phyloP scores from a whole-genome alignment of 2,888 invertebrate species.

The Phyto melanocephala region DNA sequence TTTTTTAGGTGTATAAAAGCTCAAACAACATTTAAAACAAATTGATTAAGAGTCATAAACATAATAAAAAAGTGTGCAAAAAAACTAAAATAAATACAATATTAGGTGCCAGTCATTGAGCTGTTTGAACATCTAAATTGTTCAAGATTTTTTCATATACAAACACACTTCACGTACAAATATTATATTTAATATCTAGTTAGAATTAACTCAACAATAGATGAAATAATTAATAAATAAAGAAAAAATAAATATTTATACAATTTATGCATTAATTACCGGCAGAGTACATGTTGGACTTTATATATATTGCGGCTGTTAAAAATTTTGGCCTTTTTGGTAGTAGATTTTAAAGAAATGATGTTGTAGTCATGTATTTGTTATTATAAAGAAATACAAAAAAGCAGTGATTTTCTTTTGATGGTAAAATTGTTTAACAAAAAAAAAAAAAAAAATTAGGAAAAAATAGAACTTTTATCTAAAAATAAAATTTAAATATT shows the following conservation, averaged over 20 bases:
- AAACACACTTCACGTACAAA: conserved; percentile 9
- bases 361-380: conserved; percentile 52
- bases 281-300: conserved; percentile 73
- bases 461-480: conserved; percentile 10
- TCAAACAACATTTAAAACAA: neutral
- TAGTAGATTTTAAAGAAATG: conserved; percentile 29
- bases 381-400: conserved; percentile 19
- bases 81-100: conserved; percentile 33
- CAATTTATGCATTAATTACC: conserved; percentile 71
- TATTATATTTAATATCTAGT: neutral
- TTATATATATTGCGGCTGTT: conserved; percentile 33
- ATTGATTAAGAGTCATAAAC: conserved; percentile 26
- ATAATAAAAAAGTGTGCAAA: conserved; percentile 1
- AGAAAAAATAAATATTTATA: conserved; percentile 24
- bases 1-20: neutral
- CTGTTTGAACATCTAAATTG: conserved; percentile 22
- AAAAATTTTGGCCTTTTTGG: conserved; percentile 9
- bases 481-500: conserved; percentile 46
- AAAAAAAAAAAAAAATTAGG: conserved; percentile 5
- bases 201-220: conserved; percentile 8
- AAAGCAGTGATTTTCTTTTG: conserved; percentile 40
- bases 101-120: conserved; percentile 11
- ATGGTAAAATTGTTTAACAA: conserved; percentile 30
- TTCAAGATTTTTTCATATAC: neutral
- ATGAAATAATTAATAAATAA: conserved; percentile 3